A percentile compares a stretch with the other conserved stretches of the same genome.
Conservation (phyloP, 1,140 invertebrate genomes). For the Papilio dardanus region DNA sequence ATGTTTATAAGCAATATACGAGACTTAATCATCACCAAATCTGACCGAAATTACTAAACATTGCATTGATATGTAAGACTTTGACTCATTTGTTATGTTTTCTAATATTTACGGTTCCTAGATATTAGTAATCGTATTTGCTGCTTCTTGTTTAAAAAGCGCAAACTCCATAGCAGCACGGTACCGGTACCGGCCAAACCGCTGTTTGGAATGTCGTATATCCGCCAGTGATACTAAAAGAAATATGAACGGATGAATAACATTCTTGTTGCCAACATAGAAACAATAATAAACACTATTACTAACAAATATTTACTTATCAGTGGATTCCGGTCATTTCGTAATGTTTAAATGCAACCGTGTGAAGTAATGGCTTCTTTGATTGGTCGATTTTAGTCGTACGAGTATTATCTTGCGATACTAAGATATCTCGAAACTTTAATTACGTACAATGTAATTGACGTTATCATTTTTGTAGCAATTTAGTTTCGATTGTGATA, state of each 20-base stretch:
- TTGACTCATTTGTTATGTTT: background rate
- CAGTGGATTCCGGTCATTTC: slow-evolving; percentile 7
- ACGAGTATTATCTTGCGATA: slow-evolving; percentile 41
- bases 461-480: slow-evolving; percentile 31
- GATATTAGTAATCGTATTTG: background rate
- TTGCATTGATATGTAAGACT: background rate
- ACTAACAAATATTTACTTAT: slow-evolving; percentile 10
- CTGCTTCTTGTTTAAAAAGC: background rate
- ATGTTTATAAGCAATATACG: background rate
- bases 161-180: background rate
- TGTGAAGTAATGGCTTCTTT: slow-evolving; percentile 13
- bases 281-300: slow-evolving; percentile 22
- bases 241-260: background rate
- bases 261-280: background rate
- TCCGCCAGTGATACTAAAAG: background rate
- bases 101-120: background rate
- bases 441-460: slow-evolving; percentile 29
- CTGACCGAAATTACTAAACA: background rate
- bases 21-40: background rate
- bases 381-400: slow-evolving; percentile 45
- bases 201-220: background rate
- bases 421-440: slow-evolving; percentile 27
- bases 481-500: slow-evolving; percentile 22
- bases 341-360: slow-evolving; percentile 26
- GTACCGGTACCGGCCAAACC: background rate